Conservation (phyloP, 2,888 invertebrate genomes). For the Euproctis similis region DNA sequence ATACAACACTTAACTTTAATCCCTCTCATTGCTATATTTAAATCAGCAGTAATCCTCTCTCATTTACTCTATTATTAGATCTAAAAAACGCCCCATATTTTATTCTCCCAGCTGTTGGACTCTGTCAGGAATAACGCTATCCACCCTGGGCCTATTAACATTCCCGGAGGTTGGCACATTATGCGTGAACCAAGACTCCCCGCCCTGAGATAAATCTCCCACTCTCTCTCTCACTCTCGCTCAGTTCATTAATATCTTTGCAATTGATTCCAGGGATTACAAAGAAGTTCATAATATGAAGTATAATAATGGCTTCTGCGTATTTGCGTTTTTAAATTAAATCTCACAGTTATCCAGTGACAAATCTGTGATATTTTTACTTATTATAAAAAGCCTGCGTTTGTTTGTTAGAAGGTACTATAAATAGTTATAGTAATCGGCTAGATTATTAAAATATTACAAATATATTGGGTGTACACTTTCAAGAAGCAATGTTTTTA, state of each 20-base stretch:
- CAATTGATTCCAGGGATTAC: constrained; percentile 10
- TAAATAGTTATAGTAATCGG: no score
- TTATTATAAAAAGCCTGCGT: no score
- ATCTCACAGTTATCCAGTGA: no score
- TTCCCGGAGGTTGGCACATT: constrained; percentile 20
- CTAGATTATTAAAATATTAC: no score
- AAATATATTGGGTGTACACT: no score
- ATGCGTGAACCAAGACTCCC: constrained; percentile 17
- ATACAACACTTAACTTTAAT: neutral
- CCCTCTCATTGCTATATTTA: neutral
- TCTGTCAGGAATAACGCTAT: constrained; percentile 17
- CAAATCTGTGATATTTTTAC: no score
- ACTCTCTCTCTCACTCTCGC: constrained; percentile 10
- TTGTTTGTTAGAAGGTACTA: no score
- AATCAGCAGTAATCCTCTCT: constrained; percentile 3
- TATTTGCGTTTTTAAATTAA: no score
- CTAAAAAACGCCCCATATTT: constrained; percentile 9
- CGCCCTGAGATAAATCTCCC: constrained; percentile 20
- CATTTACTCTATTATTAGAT: constrained; percentile 7
- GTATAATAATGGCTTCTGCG: neutral
- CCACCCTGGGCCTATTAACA: constrained; percentile 24
- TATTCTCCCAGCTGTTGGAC: constrained; percentile 6
- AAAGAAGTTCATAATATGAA: constrained; percentile 3
- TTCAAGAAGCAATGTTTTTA: no score
- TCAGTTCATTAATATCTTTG: constrained; percentile 19